Percentiles rank a stretch among this genome's conserved stretches.
Evolutionary conservation across 2,888 invertebrate species (phyloP).

Genomic region (Bhutanitis thaidina): DNA sequence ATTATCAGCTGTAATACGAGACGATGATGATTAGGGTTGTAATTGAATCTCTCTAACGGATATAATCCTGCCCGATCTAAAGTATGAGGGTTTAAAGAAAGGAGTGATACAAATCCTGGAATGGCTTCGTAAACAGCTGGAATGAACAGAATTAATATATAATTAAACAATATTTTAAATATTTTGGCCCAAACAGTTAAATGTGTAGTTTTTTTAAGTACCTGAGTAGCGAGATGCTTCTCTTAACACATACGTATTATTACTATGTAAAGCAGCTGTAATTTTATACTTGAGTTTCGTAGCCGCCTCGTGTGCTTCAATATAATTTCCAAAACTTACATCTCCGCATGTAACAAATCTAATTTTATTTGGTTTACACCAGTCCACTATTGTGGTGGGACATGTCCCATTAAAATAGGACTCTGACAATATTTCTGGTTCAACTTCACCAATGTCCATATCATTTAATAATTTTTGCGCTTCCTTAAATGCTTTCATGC

Average conservation of each 20-base stretch:
- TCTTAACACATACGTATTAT: slow-evolving; percentile 68
- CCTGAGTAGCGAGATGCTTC: slow-evolving; percentile 72
- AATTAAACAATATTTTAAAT: background rate
- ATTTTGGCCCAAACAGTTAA: too few species aligned
- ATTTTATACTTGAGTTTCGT: slow-evolving; percentile 71
- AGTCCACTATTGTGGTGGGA: slow-evolving; percentile 68
- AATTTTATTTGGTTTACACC: slow-evolving; percentile 69
- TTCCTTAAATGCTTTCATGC: slow-evolving; percentile 65
- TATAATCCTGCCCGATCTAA: slow-evolving; percentile 69
- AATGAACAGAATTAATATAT: background rate
- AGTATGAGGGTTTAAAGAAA: slow-evolving; percentile 76
- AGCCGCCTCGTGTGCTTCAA: slow-evolving; percentile 75
- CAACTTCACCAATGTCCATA: slow-evolving; percentile 66
- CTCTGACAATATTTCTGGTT: slow-evolving; percentile 62
- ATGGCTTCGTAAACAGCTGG: slow-evolving; percentile 77
- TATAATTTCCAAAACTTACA: slow-evolving; percentile 68
- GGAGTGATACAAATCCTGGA: slow-evolving; percentile 69
- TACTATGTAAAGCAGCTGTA: slow-evolving; percentile 63
- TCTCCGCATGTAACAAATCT: slow-evolving; percentile 73
- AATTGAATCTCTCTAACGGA: slow-evolving; percentile 56
- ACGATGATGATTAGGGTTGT: slow-evolving; percentile 64
- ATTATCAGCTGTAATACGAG: slow-evolving; percentile 73
- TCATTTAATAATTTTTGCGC: slow-evolving; percentile 64
- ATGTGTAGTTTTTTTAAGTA: slow-evolving; percentile 29
- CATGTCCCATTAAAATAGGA: slow-evolving; percentile 71